phyloP scores from a whole-genome alignment of 1,140 invertebrate genomes.

The Drosophila repletoides region DNA sequence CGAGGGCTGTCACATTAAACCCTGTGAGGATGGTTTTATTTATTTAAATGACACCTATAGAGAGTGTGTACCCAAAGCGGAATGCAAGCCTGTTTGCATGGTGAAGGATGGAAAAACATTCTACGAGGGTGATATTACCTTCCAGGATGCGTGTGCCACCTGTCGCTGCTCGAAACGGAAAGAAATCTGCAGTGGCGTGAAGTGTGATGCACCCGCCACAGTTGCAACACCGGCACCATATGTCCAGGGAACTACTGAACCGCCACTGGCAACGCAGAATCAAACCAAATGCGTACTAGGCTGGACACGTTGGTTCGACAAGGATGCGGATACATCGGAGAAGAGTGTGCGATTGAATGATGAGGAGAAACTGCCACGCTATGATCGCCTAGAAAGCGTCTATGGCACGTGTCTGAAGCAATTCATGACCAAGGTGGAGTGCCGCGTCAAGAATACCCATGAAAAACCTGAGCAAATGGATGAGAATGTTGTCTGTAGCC shows the following conservation, averaged over 20 bases:
- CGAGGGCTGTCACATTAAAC: slow-evolving; percentile 86
- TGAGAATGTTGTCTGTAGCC: slow-evolving; percentile 88
- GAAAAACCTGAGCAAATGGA: slow-evolving; percentile 86
- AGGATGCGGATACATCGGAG: slow-evolving; percentile 82
- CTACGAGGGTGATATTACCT: slow-evolving; percentile 90
- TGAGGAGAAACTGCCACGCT: slow-evolving; percentile 73
- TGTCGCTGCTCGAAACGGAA: slow-evolving; percentile 88
- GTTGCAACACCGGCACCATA: slow-evolving; percentile 3
- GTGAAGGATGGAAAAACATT: slow-evolving; percentile 86
- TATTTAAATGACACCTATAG: slow-evolving; percentile 87
- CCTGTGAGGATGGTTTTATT: slow-evolving; percentile 88
- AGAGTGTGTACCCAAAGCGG: slow-evolving; percentile 88
- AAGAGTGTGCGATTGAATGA: slow-evolving; percentile 73
- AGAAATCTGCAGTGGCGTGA: slow-evolving; percentile 87
- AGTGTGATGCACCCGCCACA: slow-evolving; percentile 83
- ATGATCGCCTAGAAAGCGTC: slow-evolving; percentile 67
- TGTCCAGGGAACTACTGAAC: slow-evolving; percentile 48
- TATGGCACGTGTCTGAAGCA: slow-evolving; percentile 73
- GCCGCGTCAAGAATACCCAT: slow-evolving; percentile 86
- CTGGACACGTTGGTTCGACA: slow-evolving; percentile 90
- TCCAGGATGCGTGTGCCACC: slow-evolving; percentile 89
- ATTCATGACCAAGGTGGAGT: slow-evolving; percentile 89
- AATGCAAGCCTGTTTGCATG: slow-evolving; percentile 88
- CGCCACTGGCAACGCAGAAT: slow-evolving; percentile 46
- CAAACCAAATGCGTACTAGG: slow-evolving; percentile 85